Percentiles rank a stretch among this genome's conserved stretches.
Evolutionary conservation across 2,797 vertebrate species (phyloP).

Genomic region (Numenius phaeopus): DNA sequence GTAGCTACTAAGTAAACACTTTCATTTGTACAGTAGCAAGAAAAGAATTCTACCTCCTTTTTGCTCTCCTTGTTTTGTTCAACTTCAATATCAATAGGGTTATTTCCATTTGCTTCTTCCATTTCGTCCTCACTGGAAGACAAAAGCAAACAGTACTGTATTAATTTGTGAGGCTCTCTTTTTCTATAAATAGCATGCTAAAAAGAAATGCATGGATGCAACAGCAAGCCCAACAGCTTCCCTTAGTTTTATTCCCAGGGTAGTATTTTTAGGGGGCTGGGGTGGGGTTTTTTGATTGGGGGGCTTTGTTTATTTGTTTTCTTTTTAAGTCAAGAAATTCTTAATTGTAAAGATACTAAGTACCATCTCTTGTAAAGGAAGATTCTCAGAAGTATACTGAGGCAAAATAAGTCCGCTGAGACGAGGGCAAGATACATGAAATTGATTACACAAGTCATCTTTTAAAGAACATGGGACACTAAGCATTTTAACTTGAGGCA

Average conservation of each 20-base stretch:
- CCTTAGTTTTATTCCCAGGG: not conserved
- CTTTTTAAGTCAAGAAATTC: not conserved
- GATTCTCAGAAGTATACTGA: not conserved
- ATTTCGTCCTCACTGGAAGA: conserved; percentile 89
- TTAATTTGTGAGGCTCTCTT: not conserved
- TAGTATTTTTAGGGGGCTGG: not conserved
- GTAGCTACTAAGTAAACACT: not conserved
- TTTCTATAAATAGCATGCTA: not conserved
- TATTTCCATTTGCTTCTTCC: conserved; percentile 83
- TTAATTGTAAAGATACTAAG: not conserved
- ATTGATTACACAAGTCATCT: not conserved
- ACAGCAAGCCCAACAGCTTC: not conserved
- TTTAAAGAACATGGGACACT: not conserved
- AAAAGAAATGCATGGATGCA: not conserved
- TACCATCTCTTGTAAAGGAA: not conserved
- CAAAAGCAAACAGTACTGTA: conserved; percentile 60
- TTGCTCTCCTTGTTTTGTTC: conserved; percentile 89
- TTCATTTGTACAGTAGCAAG: not conserved
- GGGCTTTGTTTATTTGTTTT: not conserved
- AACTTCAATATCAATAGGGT: conserved; percentile 84
- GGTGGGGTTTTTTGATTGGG: too few relatives aligned
- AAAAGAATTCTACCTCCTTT: conserved; percentile 84
- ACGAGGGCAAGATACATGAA: not conserved
- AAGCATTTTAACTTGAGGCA: not conserved
- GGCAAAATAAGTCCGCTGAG: not conserved